A percentile compares a stretch with the other conserved stretches of the same genome.
Evolutionary conservation across 2,888 invertebrate species (phyloP).

Genomic region (Sinelater perroti): DNA sequence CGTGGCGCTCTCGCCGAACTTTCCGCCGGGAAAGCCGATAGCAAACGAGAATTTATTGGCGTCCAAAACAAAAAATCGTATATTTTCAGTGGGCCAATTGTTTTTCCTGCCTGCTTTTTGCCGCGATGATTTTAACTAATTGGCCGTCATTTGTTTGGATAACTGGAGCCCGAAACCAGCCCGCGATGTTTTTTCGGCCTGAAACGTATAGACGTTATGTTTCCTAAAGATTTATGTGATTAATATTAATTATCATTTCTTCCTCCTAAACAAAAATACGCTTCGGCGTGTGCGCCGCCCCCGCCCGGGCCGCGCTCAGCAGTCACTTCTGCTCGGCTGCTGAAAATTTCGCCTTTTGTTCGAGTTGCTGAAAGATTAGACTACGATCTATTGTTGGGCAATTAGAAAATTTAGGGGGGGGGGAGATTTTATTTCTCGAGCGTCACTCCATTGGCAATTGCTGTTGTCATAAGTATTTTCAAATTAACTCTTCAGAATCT

Average conservation of each 20-base stretch:
- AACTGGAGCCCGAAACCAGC: constrained; percentile 32
- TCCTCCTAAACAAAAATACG: too few species aligned
- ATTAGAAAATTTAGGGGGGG: too few species aligned
- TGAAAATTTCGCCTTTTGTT: too few species aligned
- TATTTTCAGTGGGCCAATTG: constrained; percentile 48
- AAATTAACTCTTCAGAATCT: too few species aligned
- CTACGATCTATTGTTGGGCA: too few species aligned
- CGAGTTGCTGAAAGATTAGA: too few species aligned
- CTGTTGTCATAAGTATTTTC: too few species aligned
- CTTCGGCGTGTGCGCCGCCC: too few species aligned
- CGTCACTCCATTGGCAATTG: too few species aligned
- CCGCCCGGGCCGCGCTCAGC: too few species aligned
- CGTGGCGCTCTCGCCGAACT: constrained; percentile 19
- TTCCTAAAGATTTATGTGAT: constrained; percentile 34
- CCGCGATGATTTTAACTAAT: constrained; percentile 43
- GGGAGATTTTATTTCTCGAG: too few species aligned
- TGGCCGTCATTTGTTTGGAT: constrained; percentile 43
- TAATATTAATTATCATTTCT: constrained; percentile 30
- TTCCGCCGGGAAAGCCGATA: constrained; percentile 44
- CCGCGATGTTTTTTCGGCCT: constrained; percentile 17
- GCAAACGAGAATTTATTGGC: constrained; percentile 52
- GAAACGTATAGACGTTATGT: constrained; percentile 22
- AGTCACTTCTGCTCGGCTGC: too few species aligned
- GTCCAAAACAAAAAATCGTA: constrained; percentile 52
- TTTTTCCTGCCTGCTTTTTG: constrained; percentile 40